Conservation (phyloP, 2,113 vertebrate genomes). For the Ictalurus furcatus region DNA sequence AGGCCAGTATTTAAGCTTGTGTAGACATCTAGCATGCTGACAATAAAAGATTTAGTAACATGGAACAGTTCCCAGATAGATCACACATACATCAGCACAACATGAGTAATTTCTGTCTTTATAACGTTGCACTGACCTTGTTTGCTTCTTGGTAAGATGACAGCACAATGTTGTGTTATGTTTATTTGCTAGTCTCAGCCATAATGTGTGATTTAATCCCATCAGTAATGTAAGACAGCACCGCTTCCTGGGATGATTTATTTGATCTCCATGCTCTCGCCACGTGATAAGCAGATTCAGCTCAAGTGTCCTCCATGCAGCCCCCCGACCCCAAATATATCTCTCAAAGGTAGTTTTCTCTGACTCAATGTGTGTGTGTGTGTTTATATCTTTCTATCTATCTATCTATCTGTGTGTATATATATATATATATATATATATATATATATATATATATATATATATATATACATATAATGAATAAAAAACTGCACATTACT, state of each 20-base stretch:
- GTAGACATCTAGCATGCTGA: neutral
- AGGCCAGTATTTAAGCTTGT: conserved; percentile 4
- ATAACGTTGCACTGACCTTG: neutral
- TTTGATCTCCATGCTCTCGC: neutral
- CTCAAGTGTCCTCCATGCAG: neutral
- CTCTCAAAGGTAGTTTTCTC: neutral
- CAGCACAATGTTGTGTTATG: neutral
- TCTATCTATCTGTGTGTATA: too few species aligned
- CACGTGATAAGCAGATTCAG: neutral
- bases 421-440: too few species aligned
- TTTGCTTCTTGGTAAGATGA: neutral
- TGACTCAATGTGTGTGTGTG: neutral
- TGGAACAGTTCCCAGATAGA: neutral
- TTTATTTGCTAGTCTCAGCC: conserved; percentile 4
- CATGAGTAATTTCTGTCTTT: neutral
- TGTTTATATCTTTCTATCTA: too few species aligned
- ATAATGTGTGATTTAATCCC: conserved; percentile 17
- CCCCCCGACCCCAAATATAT: neutral
- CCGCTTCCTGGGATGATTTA: neutral
- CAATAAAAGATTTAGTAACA: conserved; percentile 1
- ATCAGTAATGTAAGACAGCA: conserved; percentile 2
- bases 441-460: neutral
- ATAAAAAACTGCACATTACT: neutral
- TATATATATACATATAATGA: neutral
- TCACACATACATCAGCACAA: conserved; percentile 5